Base-by-base conservation (phyloP, 2,797 vertebrate genomes). In the Dallia pectoralis region DNA sequence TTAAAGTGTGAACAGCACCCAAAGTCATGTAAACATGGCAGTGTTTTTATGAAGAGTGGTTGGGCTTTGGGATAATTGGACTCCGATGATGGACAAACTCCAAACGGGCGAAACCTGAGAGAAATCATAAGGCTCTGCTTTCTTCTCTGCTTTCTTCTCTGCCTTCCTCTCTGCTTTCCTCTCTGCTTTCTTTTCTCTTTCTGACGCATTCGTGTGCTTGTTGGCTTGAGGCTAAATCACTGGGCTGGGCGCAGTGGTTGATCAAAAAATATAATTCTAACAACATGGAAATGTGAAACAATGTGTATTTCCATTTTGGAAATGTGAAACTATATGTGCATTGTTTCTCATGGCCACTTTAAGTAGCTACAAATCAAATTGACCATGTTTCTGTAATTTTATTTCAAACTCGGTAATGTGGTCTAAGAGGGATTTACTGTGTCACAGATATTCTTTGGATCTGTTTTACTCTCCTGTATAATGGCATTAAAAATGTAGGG, bases 21-120 rank as follows among this genome's bases (percentile, higher is more conserved):
- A 91, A 93, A 91, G 90, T 89, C 88, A 91, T 92, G 91, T 93
- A 95, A 95, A 94, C 91, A 94, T 88, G 92, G 93, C 82, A 70
- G 64, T 94, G 92, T 93, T 94, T 95, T 93, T 93, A 87, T 79
- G 89, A 91, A 89, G 89, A 91, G 91, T 89, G 89, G 91, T 92
- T 87, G 91, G 84, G 82, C 88, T 87, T 67, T 29, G 79, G 81
- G 91, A 89, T 95, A 94, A 96, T 95, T 95, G 90, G 89, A 81
- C 89, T 92, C 91, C 93, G 93, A 78, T 95, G 94, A 96, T 91
- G 90, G 94, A 95, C 90, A 84, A 81, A 79, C 85, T 93, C 87
- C 91, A 93, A 93, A 93, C 88, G 89, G 84, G 15, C 91, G 90
- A 87, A 91, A 94, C 91, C 82, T 85, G 84, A 83, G 91, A 88